Conservation (phyloP, 1,140 invertebrate genomes). For the Drosophila pseudoananassae region DNA sequence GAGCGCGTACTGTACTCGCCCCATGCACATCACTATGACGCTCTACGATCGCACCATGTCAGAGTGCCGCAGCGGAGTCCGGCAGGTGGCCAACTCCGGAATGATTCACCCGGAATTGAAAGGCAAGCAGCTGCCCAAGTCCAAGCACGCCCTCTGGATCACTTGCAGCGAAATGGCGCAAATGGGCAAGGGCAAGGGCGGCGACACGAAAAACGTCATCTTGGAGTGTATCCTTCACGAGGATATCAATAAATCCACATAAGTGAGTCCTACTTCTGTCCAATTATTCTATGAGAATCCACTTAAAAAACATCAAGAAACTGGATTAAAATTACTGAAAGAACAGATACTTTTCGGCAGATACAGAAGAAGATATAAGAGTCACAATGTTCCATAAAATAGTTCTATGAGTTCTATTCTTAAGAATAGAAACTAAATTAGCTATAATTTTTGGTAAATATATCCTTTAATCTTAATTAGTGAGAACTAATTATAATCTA, state of each 20-base stretch:
- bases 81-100: slow-evolving; percentile 1
- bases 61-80: background rate
- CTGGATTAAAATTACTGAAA: too few relatives aligned
- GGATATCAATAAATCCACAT: background rate
- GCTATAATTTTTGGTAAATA: too few relatives aligned
- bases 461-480: too few relatives aligned
- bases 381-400: too few relatives aligned
- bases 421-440: too few relatives aligned
- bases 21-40: background rate
- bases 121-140: background rate
- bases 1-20: background rate
- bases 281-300: too few relatives aligned
- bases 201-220: background rate
- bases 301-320: too few relatives aligned
- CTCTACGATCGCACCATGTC: background rate
- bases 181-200: background rate
- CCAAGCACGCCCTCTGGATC: background rate
- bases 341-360: too few relatives aligned
- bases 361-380: too few relatives aligned
- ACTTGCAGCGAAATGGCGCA: background rate
- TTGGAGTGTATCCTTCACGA: background rate
- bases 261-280: too few relatives aligned
- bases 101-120: background rate
- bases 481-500: too few relatives aligned
- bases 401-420: too few relatives aligned